These are phyloP conservation scores for Volucella bombylans DNA, from an alignment of 2,888 invertebrate species.

Conservation along the genomic window DNA sequence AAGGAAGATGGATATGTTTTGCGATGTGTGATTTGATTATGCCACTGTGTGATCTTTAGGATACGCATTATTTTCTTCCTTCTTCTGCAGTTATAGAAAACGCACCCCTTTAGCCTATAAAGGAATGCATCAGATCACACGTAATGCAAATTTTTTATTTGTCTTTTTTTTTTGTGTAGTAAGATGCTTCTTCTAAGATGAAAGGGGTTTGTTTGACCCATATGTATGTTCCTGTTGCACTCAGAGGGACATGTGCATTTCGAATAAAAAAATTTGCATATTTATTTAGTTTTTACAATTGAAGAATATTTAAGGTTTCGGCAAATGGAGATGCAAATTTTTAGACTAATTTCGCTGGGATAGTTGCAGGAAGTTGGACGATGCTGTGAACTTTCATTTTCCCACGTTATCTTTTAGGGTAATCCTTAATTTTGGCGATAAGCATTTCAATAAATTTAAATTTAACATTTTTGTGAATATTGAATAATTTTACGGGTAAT, in stretches of 20 bases:
- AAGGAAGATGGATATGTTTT: constrained; percentile 62
- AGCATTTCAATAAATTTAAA: constrained; percentile 53
- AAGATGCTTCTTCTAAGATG: constrained; percentile 51
- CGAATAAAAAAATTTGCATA: constrained; percentile 57
- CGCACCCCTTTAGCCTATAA: constrained; percentile 48
- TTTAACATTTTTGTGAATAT: too few relatives aligned
- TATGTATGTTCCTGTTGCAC: constrained; percentile 25
- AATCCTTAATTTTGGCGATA: neutral
- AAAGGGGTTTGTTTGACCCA: constrained; percentile 42
- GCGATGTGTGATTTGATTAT: constrained; percentile 62
- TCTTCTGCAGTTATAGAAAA: constrained; percentile 6
- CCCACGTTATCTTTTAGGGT: constrained; percentile 52
- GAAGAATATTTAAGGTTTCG: constrained; percentile 46
- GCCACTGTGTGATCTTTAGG: constrained; percentile 61
- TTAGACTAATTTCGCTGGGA: too few relatives aligned
- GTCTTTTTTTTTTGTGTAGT: constrained; percentile 46
- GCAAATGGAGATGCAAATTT: constrained; percentile 64
- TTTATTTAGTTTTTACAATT: constrained; percentile 20
- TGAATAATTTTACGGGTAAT: too few relatives aligned
- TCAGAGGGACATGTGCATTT: constrained; percentile 51
- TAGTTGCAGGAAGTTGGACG: constrained; percentile 36
- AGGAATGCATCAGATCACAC: constrained; percentile 60
- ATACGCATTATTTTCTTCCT: constrained; percentile 40
- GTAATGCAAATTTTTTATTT: constrained; percentile 64
- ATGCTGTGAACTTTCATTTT: constrained; percentile 20